Evolutionary conservation across 2,888 invertebrate species (phyloP), one percentile per base, ranked within the genome.

Genomic region (Drosophila phalerata): DNA sequence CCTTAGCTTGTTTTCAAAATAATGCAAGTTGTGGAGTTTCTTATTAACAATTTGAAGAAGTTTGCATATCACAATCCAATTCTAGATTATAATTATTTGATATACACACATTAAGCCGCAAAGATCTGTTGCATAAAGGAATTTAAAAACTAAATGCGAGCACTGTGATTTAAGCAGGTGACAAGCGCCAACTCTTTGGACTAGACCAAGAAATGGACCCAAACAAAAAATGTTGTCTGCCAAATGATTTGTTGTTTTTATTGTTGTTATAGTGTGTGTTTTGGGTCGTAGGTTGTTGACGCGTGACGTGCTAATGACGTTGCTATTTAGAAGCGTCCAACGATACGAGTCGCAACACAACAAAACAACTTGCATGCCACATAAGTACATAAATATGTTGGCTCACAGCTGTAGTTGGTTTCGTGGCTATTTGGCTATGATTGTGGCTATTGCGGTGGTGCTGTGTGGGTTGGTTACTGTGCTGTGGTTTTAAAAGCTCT

Each of bases 241-340:
- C 51, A 45, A 47, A 38, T 43, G 52, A 58, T 70, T 63, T 56
- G 25, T 45, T 34, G 64, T 67, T 45, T 25, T 49, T 32, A 15
- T 48, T 37, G 48, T 40, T 71, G 34, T 60, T 22, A 34, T 19
- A 15, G 38, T 49, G 28, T 47, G 9, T 28, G 15, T 55, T 42
- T 28, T 56, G 37, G 25, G 43, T 52, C 45, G 37, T 73, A 47
- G 15, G 22, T 49, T 60, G 37, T 22, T 60, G 58, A 73, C 49
- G 69, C 75, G 60, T 73, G 62, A 57, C 60, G 60, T 64, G 64
- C 51, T 74, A 79, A 76, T 79, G 70, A 79, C 62, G 52, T 60
- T 79, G 65, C 70, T 56, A 52, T 68, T 63, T 73, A 48, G 63
- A 42, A 15, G 48, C 40, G 15, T 48, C 37, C 19, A 58, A 47